Evolutionary conservation across 2,888 invertebrate species (phyloP).

Genomic region (Lucinisca nassula): DNA sequence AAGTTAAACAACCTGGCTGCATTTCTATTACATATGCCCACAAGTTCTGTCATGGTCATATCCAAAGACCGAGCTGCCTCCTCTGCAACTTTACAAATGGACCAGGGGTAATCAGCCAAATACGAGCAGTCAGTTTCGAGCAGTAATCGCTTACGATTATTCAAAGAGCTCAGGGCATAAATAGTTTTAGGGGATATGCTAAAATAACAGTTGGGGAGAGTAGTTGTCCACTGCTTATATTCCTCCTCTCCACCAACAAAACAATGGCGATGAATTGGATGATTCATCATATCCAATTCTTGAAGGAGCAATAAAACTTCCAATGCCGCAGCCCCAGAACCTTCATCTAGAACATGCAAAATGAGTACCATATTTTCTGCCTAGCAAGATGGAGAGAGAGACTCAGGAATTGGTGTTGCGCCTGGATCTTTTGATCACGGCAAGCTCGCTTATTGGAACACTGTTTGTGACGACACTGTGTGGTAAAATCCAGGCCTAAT

Average conservation of each 20-base stretch:
- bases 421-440: conserved; percentile 1
- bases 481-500: not conserved
- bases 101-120: not conserved
- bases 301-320: not conserved
- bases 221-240: not conserved
- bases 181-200: not conserved
- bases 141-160: not conserved
- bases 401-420: not conserved
- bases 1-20: not conserved
- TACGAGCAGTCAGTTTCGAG: not conserved
- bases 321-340: not conserved
- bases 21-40: not conserved
- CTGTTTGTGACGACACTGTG: not conserved
- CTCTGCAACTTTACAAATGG: not conserved
- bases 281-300: not conserved
- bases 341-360: not conserved
- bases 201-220: too few relatives aligned
- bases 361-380: not conserved
- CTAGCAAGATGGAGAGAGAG: not conserved
- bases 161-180: not conserved
- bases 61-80: not conserved
- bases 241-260: not conserved
- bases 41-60: not conserved
- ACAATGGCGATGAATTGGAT: not conserved
- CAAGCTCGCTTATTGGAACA: not conserved